Conservation (phyloP, 2,113 vertebrate species). For the Uria lomvia region DNA sequence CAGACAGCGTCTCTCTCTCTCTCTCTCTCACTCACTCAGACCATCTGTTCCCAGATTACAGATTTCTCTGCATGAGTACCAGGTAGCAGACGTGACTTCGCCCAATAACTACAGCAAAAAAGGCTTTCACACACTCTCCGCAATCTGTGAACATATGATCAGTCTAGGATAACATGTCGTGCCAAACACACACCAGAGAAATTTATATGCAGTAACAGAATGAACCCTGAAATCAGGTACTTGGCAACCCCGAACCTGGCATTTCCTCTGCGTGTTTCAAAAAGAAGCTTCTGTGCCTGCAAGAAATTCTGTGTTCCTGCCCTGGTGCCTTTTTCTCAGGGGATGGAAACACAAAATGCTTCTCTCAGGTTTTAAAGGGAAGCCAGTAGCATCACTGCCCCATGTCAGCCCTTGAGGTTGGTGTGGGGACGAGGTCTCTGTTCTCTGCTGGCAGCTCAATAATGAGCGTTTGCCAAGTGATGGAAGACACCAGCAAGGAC, state of each 20-base stretch:
- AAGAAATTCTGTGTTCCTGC: background rate
- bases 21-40: slow-evolving; percentile 15
- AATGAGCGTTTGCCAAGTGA: background rate
- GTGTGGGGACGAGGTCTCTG: background rate
- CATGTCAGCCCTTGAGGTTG: background rate
- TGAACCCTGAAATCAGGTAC: slow-evolving; percentile 42
- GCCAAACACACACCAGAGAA: slow-evolving; percentile 62
- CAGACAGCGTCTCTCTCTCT: slow-evolving; percentile 52
- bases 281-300: background rate
- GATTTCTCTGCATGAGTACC: slow-evolving; percentile 67
- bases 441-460: background rate
- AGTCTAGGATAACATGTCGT: slow-evolving; percentile 62
- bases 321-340: background rate
- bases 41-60: slow-evolving; percentile 71
- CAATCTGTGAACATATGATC: slow-evolving; percentile 74
- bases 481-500: background rate
- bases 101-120: slow-evolving; percentile 64
- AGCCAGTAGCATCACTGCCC: background rate
- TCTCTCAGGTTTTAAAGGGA: background rate
- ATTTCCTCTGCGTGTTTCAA: background rate
- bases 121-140: slow-evolving; percentile 58
- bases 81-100: slow-evolving; percentile 67
- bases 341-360: background rate
- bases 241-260: background rate
- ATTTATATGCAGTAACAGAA: slow-evolving; percentile 55